Percentiles rank a stretch among this genome's conserved stretches.
These are phyloP conservation scores for Leptinotarsa peninsularis DNA, from an alignment of 2,888 invertebrate genomes.

Conservation along the genomic window DNA sequence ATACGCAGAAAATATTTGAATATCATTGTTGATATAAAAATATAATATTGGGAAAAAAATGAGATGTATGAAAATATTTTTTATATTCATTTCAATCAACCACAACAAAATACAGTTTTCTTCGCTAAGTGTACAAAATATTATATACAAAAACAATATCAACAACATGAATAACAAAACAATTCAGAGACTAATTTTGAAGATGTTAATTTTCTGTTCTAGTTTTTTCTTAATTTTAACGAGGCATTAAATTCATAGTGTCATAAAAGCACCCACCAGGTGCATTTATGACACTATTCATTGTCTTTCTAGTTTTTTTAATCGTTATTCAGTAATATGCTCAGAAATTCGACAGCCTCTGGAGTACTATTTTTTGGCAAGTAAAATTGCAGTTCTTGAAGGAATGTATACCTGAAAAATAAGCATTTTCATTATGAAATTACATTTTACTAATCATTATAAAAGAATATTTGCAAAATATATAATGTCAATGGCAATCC, in stretches of 20 bases:
- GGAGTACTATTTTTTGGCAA: conserved; percentile 47
- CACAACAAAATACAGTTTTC: background rate
- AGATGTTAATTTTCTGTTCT: too few relatives aligned
- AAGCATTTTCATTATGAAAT: too few relatives aligned
- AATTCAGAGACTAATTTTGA: background rate
- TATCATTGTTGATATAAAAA: too few relatives aligned
- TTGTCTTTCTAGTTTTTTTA: background rate
- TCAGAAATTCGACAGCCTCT: too few relatives aligned
- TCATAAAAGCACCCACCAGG: background rate
- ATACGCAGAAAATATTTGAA: too few relatives aligned
- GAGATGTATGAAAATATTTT: background rate
- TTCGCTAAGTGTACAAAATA: background rate
- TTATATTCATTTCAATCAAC: background rate
- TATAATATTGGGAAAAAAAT: background rate
- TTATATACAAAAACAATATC: background rate
- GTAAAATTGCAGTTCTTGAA: conserved; percentile 76
- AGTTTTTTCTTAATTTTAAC: too few relatives aligned
- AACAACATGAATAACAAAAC: background rate
- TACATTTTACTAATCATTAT: too few relatives aligned
- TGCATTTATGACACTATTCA: background rate
- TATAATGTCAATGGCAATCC: too few relatives aligned
- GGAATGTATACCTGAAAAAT: conserved; percentile 78
- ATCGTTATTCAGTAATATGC: too few relatives aligned
- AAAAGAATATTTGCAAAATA: too few relatives aligned
- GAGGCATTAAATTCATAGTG: too few relatives aligned